Evolutionary conservation across 2,888 invertebrate species (phyloP).

Genomic region (Mechanitis mazaeus): DNA sequence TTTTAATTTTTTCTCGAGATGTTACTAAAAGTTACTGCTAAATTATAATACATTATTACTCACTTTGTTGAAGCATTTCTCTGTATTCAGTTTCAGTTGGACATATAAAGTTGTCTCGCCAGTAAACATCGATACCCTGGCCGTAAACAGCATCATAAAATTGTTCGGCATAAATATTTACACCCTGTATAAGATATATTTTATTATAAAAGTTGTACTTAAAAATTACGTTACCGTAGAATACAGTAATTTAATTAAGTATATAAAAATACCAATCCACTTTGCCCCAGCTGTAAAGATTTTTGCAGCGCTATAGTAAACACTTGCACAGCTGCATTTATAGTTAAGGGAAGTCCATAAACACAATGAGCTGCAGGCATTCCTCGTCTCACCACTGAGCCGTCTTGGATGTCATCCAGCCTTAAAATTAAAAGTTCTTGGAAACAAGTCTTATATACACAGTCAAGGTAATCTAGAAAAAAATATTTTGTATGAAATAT

Average conservation of each 20-base stretch:
- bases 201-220: not conserved
- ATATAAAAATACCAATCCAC: not conserved
- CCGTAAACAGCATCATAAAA: not conserved
- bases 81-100: conserved; percentile 12
- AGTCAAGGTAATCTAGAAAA: too few species aligned
- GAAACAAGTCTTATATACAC: too few species aligned
- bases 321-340: conserved; percentile 16
- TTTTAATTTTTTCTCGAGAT: not conserved
- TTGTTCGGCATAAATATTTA: conserved; percentile 3
- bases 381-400: conserved; percentile 18
- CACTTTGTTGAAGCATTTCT: conserved; percentile 10
- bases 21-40: not conserved
- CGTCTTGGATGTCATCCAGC: conserved; percentile 21
- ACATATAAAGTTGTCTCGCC: conserved; percentile 12
- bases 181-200: conserved; percentile 2
- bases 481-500: not conserved
- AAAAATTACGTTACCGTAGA: too few species aligned
- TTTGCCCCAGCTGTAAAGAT: conserved; percentile 1
- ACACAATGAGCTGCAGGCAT: conserved; percentile 43
- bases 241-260: not conserved
- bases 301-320: conserved; percentile 8
- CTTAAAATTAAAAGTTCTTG: not conserved
- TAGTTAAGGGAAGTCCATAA: conserved; percentile 21
- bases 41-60: not conserved
- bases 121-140: conserved; percentile 12